Conservation (phyloP, 2,797 vertebrate species). For the Sebastes kiyomatsui region DNA sequence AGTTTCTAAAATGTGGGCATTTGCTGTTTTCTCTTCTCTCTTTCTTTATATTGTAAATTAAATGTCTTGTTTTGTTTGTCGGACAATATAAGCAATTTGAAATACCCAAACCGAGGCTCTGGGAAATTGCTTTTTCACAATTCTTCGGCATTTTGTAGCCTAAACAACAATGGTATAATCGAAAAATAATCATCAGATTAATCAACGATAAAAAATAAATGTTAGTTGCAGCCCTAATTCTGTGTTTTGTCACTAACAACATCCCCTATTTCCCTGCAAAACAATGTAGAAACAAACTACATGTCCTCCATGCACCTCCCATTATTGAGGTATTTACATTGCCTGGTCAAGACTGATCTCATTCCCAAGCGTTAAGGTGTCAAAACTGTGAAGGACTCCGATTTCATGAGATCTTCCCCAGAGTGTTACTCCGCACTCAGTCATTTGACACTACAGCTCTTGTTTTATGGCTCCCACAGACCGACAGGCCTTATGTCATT, state of each 20-base stretch:
- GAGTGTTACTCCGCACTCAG: constrained; percentile 27
- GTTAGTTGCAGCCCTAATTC: not conserved
- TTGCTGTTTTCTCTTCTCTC: not conserved
- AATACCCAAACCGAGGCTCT: not conserved
- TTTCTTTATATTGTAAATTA: constrained; percentile 7
- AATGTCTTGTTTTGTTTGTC: constrained; percentile 7
- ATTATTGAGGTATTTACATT: not conserved
- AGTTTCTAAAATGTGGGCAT: constrained; percentile 8
- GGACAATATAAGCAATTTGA: not conserved
- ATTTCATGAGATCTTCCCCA: constrained; percentile 33
- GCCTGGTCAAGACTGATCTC: not conserved
- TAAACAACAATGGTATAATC: not conserved
- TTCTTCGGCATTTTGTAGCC: not conserved
- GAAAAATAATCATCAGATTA: constrained; percentile 13
- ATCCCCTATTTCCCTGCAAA: not conserved
- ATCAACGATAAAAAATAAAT: not conserved
- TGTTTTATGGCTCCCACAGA: constrained; percentile 49
- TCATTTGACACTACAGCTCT: constrained; percentile 50
- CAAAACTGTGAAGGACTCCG: constrained; percentile 18
- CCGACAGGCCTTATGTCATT: constrained; percentile 42
- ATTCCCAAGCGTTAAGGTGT: constrained; percentile 5
- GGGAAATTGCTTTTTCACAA: constrained; percentile 16
- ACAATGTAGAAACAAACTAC: not conserved
- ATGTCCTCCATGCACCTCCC: not conserved
- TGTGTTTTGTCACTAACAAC: not conserved